A percentile compares a stretch with the other conserved stretches of the same genome.
phyloP scores from a whole-genome alignment of 1,140 invertebrate genomes.

The Papilio xuthus region DNA sequence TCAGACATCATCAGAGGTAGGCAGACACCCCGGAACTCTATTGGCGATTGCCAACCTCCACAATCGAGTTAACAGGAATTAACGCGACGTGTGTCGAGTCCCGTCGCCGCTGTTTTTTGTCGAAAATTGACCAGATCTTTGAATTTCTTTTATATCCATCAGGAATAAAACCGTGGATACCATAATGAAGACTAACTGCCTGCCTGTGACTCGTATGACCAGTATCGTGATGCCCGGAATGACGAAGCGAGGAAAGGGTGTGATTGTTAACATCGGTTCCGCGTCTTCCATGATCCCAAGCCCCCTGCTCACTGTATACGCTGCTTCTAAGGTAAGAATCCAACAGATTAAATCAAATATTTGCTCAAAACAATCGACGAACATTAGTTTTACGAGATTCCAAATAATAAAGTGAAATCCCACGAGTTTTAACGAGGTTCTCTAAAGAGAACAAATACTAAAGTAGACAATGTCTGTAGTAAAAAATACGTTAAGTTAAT shows the following conservation, averaged over 20 bases:
- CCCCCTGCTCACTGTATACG: slow-evolving; percentile 93
- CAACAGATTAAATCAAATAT: neutral
- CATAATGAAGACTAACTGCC: slow-evolving; percentile 88
- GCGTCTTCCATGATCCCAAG: slow-evolving; percentile 89
- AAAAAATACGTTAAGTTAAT: too few species aligned
- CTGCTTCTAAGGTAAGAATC: slow-evolving; percentile 90
- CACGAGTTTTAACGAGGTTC: too few species aligned
- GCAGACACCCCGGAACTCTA: too few species aligned
- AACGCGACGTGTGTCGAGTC: too few species aligned
- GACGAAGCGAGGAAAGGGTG: slow-evolving; percentile 91
- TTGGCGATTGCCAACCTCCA: too few species aligned
- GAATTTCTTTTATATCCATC: neutral
- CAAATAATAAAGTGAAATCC: too few species aligned
- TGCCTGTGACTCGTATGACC: slow-evolving; percentile 91
- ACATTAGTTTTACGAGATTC: neutral
- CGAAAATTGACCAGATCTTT: too few species aligned
- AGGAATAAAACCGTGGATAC: slow-evolving; percentile 81
- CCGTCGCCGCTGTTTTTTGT: too few species aligned
- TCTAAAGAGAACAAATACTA: too few species aligned
- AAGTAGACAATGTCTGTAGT: too few species aligned
- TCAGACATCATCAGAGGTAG: too few species aligned
- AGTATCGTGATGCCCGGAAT: slow-evolving; percentile 93
- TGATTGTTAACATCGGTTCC: slow-evolving; percentile 96
- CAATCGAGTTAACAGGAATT: too few species aligned
- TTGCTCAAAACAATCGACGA: neutral